phyloP scores from a whole-genome alignment of 1,140 invertebrate species.

The Nymphalis io region DNA sequence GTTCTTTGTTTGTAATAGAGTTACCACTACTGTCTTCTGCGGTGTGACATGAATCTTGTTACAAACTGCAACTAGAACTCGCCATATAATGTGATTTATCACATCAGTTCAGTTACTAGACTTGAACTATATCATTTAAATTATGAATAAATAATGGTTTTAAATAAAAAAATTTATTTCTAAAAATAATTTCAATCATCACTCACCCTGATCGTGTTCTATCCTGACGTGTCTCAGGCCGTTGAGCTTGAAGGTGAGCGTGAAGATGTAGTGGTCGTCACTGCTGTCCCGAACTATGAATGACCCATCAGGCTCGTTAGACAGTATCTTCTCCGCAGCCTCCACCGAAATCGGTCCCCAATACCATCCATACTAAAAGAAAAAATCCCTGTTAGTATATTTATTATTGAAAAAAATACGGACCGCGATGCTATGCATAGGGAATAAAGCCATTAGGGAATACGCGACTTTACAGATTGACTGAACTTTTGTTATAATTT shows the following conservation, averaged over 20 bases:
- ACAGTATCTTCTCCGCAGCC: conserved; percentile 95
- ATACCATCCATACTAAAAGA: conserved; percentile 96
- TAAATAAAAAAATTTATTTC: neutral
- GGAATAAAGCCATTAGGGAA: conserved; percentile 8
- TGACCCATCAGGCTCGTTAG: conserved; percentile 96
- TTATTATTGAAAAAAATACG: neutral
- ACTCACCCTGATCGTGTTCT: conserved; percentile 96
- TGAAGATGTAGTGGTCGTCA: conserved; percentile 98
- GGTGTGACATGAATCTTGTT: neutral
- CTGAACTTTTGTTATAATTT: conserved; percentile 17
- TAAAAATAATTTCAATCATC: neutral
- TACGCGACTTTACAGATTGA: conserved; percentile 5
- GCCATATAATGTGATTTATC: neutral
- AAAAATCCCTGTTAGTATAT: neutral
- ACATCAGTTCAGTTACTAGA: too few relatives aligned
- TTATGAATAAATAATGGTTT: too few relatives aligned
- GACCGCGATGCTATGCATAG: neutral
- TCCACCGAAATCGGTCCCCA: conserved; percentile 98
- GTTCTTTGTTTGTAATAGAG: conserved; percentile 1
- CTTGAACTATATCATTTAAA: too few relatives aligned
- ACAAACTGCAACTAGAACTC: neutral
- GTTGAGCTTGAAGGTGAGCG: conserved; percentile 96
- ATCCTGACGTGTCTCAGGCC: conserved; percentile 97
- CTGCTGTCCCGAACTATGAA: conserved; percentile 98
- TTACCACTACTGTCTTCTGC: neutral